Evolutionary conservation across 53 echinoderm and acorn worm genomes (phyloP), one percentile per base, ranked within the genome.

Genomic region (Pentamera pediparva): DNA sequence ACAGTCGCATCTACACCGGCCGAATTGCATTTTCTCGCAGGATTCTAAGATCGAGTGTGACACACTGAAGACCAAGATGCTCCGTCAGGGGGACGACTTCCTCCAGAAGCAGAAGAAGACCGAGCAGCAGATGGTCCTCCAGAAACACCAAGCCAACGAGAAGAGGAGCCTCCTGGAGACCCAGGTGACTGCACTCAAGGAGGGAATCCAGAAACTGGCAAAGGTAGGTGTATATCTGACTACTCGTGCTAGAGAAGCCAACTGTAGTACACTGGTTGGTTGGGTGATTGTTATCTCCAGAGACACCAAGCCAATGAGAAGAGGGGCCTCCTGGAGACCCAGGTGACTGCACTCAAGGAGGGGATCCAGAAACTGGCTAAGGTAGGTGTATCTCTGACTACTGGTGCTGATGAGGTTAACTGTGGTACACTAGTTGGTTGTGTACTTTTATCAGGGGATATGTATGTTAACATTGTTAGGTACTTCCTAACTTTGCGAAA

Each of bases 181-280:
- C 34, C 89, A 94, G 55, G 81, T 94, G 21, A 43, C 59, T 50
- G 87, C 87, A 18, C 75, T 94, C 62, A 90, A 90, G 78, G 85
- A 87, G 40, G 85, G 87, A 12, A 90, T 94, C 40, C 84, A 81
- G 32, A 87, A 90, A 62, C 84, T 94, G 48, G 90, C 85, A 36
- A 81, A 93, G 94, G 94, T 93, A 70, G 21, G 71, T 55, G 27
- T n/a, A n/a, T n/a, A n/a, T n/a, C n/a, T n/a, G n/a, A n/a, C n/a
- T 80, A 72, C 21, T n/a, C n/a, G n/a, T n/a, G n/a, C n/a, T n/a
- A n/a, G n/a, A n/a, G n/a, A n/a, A n/a, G n/a, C n/a, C n/a, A n/a
- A n/a, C n/a, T n/a, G n/a, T n/a, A n/a, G n/a, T n/a, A n/a, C n/a
- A n/a, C n/a, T n/a, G n/a, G n/a, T n/a, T n/a, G n/a, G n/a, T n/a